phyloP scores from a whole-genome alignment of 2,113 vertebrate species.

The Heterotilapia buettikoferi region DNA sequence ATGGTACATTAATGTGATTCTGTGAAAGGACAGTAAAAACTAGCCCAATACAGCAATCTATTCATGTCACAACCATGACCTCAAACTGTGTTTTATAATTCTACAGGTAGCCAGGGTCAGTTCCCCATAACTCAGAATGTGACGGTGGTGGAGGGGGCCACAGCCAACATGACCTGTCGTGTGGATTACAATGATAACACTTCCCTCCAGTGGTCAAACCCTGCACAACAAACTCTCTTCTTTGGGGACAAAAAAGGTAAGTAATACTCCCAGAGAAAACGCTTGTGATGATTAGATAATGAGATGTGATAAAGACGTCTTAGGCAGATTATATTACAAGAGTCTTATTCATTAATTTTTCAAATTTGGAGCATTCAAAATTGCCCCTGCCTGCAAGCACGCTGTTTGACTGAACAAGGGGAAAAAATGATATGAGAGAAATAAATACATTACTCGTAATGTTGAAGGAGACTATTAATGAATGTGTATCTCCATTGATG shows the following conservation, averaged over 20 bases:
- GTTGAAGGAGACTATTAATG: conserved; percentile 36
- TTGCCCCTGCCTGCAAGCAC: neutral
- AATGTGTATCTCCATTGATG: conserved; percentile 14
- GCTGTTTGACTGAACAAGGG: neutral
- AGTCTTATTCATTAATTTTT: conserved; percentile 21
- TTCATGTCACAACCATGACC: conserved; percentile 64
- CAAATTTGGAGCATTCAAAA: neutral
- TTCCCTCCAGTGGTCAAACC: conserved; percentile 99
- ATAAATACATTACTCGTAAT: neutral
- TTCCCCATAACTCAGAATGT: conserved; percentile 95
- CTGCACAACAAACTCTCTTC: conserved; percentile 98
- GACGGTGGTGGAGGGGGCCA: conserved; percentile 92
- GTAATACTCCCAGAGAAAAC: conserved; percentile 10
- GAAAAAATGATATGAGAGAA: neutral
- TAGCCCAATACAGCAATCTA: neutral
- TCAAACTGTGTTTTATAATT: conserved; percentile 69
- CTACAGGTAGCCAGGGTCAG: conserved; percentile 88
- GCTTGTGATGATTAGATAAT: conserved; percentile 14
- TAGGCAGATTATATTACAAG: conserved; percentile 13
- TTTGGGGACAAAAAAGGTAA: conserved; percentile 99
- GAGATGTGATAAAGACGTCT: conserved; percentile 26
- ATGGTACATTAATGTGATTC: neutral
- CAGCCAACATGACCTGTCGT: conserved; percentile 95
- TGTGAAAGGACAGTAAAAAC: neutral
- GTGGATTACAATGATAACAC: conserved; percentile 99